Percentiles rank a stretch among this genome's conserved stretches.
Evolutionary conservation across 2,888 invertebrate species (phyloP).

Genomic region (Escarpia spicata): DNA sequence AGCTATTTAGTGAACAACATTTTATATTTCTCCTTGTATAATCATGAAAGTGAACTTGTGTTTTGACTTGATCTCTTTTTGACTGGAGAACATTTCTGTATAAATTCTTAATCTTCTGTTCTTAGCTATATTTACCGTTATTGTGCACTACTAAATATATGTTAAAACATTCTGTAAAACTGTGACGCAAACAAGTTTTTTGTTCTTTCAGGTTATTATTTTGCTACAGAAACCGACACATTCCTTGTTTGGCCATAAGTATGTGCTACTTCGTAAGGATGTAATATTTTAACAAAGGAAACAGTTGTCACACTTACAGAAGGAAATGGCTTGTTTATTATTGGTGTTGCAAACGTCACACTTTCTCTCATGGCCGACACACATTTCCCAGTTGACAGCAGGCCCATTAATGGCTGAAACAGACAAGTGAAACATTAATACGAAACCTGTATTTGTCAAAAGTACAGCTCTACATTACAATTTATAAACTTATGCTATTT

Average conservation of each 20-base stretch:
- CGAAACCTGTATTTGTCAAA: no score
- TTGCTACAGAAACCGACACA: not conserved
- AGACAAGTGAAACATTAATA: not conserved
- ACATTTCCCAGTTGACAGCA: not conserved
- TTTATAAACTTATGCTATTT: no score
- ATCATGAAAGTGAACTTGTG: not conserved
- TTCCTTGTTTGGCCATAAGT: slow-evolving; percentile 2
- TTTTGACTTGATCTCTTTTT: not conserved
- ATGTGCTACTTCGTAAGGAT: not conserved
- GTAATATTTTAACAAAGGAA: not conserved
- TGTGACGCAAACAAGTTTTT: no score
- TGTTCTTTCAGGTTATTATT: not conserved
- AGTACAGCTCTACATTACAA: no score
- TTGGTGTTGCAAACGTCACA: not conserved
- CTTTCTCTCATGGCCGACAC: not conserved
- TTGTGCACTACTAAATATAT: not conserved
- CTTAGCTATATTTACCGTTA: not conserved
- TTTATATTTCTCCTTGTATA: not conserved
- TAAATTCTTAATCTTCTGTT: not conserved
- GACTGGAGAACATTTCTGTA: not conserved
- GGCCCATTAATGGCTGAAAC: slow-evolving; percentile 6
- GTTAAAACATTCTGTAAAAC: not conserved
- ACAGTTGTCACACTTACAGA: not conserved
- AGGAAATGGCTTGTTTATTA: not conserved
- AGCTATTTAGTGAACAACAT: not conserved